These are phyloP conservation scores for Paramormyrops kingsleyae DNA, from an alignment of 2,113 vertebrate species.

Conservation along the genomic window DNA sequence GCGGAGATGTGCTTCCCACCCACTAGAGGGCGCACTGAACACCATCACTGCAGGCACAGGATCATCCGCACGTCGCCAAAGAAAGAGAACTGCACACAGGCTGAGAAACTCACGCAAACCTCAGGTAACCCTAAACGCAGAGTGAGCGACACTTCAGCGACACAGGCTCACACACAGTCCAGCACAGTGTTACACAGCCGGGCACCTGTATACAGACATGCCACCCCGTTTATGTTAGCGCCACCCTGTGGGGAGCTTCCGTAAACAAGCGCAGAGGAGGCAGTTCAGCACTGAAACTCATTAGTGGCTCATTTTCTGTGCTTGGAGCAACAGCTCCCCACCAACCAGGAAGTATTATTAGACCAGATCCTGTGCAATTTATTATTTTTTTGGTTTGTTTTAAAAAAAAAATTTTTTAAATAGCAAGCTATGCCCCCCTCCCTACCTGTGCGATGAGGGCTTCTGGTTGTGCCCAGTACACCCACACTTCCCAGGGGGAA, in stretches of 20 bases:
- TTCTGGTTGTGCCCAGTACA: background rate
- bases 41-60: background rate
- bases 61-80: background rate
- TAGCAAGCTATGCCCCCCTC: background rate
- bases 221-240: background rate
- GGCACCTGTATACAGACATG: background rate
- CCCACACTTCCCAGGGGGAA: background rate
- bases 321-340: background rate
- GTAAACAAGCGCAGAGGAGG: background rate
- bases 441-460: background rate
- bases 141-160: background rate
- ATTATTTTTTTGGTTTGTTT: too few species aligned
- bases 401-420: too few species aligned
- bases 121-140: background rate
- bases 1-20: background rate
- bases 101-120: background rate
- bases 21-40: background rate
- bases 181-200: background rate
- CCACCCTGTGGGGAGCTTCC: background rate
- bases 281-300: background rate
- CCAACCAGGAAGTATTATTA: background rate
- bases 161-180: background rate
- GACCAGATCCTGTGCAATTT: background rate
- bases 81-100: background rate
- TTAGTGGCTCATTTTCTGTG: background rate